phyloP scores from a whole-genome alignment of 2,113 vertebrate species.

The Lipotes vexillifer region DNA sequence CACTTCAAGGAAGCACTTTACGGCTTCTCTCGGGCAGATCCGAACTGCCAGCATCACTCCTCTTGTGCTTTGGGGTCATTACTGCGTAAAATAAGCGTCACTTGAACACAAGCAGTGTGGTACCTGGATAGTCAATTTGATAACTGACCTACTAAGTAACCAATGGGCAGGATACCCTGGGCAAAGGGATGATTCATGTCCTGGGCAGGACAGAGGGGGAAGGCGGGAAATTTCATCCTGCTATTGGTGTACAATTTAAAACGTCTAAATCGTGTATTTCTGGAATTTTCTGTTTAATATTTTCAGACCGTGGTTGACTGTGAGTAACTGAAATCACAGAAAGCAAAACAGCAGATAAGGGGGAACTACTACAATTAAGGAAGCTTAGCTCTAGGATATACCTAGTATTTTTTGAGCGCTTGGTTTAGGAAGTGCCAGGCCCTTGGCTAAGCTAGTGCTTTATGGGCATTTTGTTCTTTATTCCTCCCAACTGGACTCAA shows the following conservation, averaged over 20 bases:
- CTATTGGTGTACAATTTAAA: neutral
- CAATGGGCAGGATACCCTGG: neutral
- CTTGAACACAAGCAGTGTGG: neutral
- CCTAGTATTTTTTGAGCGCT: neutral
- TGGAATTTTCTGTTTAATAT: neutral
- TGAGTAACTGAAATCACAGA: neutral
- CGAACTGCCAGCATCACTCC: neutral
- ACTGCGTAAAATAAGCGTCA: neutral
- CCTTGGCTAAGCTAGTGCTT: neutral
- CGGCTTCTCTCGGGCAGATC: neutral
- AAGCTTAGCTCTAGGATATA: neutral
- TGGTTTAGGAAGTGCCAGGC: neutral
- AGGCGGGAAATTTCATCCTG: neutral
- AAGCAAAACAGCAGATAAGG: neutral
- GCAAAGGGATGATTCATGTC: neutral
- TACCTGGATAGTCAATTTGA: neutral
- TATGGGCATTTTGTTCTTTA: neutral
- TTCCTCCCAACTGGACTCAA: neutral
- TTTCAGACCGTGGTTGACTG: neutral
- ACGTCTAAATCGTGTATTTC: neutral
- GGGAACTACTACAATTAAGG: neutral
- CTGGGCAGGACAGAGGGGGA: neutral
- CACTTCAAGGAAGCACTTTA: neutral
- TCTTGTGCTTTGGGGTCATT: too few relatives aligned
- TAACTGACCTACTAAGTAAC: neutral